phyloP scores from a whole-genome alignment of 2,113 vertebrate genomes.

The Sebastes schlegelii region DNA sequence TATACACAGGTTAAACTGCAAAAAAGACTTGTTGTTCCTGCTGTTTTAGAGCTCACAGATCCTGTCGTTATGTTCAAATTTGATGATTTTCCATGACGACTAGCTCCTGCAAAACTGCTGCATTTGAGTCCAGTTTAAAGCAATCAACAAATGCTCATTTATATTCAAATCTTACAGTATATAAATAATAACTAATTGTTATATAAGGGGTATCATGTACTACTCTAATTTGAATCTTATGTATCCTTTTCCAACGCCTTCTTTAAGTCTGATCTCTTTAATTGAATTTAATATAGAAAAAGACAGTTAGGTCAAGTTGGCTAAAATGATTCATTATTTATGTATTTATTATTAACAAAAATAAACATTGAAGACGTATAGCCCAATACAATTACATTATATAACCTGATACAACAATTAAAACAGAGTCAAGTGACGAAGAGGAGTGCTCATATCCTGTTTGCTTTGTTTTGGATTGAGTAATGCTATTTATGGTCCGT shows the following conservation, averaged over 20 bases:
- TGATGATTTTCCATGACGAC: not conserved
- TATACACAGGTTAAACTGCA: not conserved
- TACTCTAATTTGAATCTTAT: not conserved
- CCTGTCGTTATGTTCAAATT: not conserved
- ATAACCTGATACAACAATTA: not conserved
- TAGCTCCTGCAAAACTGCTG: not conserved
- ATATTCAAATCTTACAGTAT: not conserved
- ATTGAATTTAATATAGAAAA: not conserved
- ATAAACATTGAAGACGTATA: not conserved
- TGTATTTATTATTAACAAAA: not conserved
- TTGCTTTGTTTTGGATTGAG: not conserved
- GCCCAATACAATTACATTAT: not conserved
- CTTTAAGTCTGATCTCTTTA: not conserved
- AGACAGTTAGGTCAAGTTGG: not conserved
- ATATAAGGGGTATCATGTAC: not conserved
- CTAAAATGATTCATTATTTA: not conserved
- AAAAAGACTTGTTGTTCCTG: not conserved
- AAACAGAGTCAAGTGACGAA: not conserved
- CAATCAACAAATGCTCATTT: not conserved
- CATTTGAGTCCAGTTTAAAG: not conserved
- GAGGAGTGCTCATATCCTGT: not conserved
- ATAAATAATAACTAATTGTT: slow-evolving; percentile 6
- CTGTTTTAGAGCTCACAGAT: not conserved
- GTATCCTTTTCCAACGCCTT: not conserved
- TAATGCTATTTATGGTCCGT: not conserved